Base-by-base conservation (phyloP, 92 coral and sea anemone genomes). In the Siderastrea siderea region DNA sequence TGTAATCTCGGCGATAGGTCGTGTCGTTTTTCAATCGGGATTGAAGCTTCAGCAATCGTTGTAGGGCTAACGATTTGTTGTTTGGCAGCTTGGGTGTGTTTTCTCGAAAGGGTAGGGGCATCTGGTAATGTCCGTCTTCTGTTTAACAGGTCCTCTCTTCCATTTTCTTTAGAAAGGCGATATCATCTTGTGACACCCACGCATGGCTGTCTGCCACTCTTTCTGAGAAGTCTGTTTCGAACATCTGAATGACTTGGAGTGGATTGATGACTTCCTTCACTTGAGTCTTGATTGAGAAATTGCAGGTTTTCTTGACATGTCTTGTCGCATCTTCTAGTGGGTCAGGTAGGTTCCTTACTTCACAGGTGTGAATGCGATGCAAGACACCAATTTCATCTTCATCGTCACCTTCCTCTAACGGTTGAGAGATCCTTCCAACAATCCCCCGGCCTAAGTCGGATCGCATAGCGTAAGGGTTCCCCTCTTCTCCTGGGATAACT, bases 401-500 rank as follows among this genome's bases (percentile, higher is more conserved):
- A 9, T 75, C 83, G 44, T 45, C 11, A 47, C 15, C 75, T 57
- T 61, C 55, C 15, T 61, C 81, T 1, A 6, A 11, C 12, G 48
- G 47, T 52, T 53, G 81, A 16, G 54, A 47, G 44, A 85, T 62
- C 43, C 84, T 71, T 26, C 94, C 93, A 51, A 92, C 71, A 17
- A 92, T 89, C 12, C 92, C 93, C 95, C 95, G 89, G 3, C 97
- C 95, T 6, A 94, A 86, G 14, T 47, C 88, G 3, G 93, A 76
- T 69, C 86, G 59, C 76, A 81, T 47, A 15, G 93, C 92, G 63
- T 91, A 91, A 6, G 95, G 95, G 49, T 70, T 70, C 14, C 77
- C 81, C 55, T 49, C 81, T 47, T 87, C 79, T 46, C 91, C 94
- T 4, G 92, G 88, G 45, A 93, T 93, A 16, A 93, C 60, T 76